Evolutionary conservation across 2,888 invertebrate species (phyloP), one percentile per base, ranked within the genome.

Genomic region (Terebella lapidaria): DNA sequence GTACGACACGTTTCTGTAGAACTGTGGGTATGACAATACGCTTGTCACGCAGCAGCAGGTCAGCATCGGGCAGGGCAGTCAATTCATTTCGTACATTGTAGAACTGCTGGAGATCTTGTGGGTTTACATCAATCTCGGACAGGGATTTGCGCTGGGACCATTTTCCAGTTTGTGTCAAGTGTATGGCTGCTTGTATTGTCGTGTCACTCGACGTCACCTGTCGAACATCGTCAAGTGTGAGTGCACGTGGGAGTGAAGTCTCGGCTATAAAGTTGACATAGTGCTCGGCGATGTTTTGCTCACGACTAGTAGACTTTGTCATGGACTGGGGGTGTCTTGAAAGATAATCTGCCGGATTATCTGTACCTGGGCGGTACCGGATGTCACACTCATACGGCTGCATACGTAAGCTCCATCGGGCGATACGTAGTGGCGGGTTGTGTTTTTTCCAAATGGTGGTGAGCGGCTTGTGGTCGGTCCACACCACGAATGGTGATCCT

Each of bases 331-430:
- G 65, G 24, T 66, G 63, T 27, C 67, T 56, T 15, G 69, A 67
- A 56, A 72, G 60, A 25, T 62, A 69, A 47, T 69, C 71, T 22
- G 62, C 64, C 24, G 66, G 63, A 57, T 71, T 69, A 4, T 58
- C 54, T 45, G n/a, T 20, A 15, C 70, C 68, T 29, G 64, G 57
- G 29, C 53, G 25, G 53, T 68, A 66, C 4, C 30, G 54, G 3
- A 67, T 60, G 10, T 54, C 56, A 30, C 62, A 52, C 35, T 65
- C 59, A 47, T 69, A 67, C 18, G 58, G 65, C 52, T 58, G 66
- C 25, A 71, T 49, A 20, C 64, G 28, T 27, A 71, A 57, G 20
- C 57, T 59, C 65, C 65, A 69, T 22, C 69, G 46, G 59, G 69
- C 68, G 20, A 71, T 67, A 3, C 69, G 58, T 46, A 66, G 51